Base-by-base conservation (phyloP, 1,140 invertebrate genomes). In the Ephestia elutella region DNA sequence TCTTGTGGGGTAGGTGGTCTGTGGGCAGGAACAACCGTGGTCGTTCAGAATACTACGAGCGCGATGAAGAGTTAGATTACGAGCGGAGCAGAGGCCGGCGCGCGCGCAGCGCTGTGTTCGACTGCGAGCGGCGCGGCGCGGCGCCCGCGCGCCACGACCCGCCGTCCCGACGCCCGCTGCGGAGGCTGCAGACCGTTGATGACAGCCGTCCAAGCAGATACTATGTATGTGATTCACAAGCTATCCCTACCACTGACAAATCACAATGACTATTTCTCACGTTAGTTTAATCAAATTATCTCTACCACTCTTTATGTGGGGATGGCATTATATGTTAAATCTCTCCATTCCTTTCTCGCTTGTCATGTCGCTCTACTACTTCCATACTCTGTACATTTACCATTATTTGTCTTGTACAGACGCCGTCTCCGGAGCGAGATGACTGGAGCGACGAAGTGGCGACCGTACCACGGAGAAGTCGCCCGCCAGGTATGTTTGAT, bases 401-500 rank as follows among this genome's bases (percentile, higher is more conserved):
- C 15, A n/a, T 44, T 15, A 4, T 15, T 44, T 11, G 13, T 38
- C 11, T n/a, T 44, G 61, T 65, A 7, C 56, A 82, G 81, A 69
- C 77, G 0, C 80, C 81, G 5, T 82, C 83, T 0, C 75, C 81
- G 15, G 83, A 82, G 0, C 63, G 79, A 58, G 83, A 82, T 17
- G 81, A 84, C 0, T 86, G 77, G 75, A 84, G 81, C 49, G 83
- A 84, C 18, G 82, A 79, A 32, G 62, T 68, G 3, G 71, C 65
- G 0, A 68, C 66, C 0, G 30, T 75, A 13, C 67, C 68, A 10
- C 62, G 74, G 10, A 61, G 82, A 20, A 71, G 62, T 15, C 63
- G 73, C 19, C 68, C 65, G 0, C 56, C 77, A 38, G 72, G 75
- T 74, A 56, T 32, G 7, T 32, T 4, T 32, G 65, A 38, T 11